These are phyloP conservation scores for Leguminivora glycinivorella DNA, from an alignment of 1,140 invertebrate genomes.

Conservation along the genomic window DNA sequence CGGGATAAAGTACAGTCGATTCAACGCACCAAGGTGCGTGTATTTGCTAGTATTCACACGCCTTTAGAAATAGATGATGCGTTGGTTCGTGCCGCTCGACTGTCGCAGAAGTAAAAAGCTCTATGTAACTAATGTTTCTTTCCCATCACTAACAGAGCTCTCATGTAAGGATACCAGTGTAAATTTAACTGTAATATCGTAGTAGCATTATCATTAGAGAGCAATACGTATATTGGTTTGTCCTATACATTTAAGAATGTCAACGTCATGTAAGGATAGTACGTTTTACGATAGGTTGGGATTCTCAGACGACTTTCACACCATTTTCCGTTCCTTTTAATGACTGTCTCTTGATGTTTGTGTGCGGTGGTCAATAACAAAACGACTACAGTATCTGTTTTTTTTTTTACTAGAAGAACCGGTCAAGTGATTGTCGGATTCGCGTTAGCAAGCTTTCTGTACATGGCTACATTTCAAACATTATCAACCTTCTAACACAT, in stretches of 20 bases:
- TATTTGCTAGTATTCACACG: constrained; percentile 10
- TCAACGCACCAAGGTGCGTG: constrained; percentile 26
- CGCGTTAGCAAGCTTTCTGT: no score
- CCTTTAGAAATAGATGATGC: constrained; percentile 27
- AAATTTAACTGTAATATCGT: neutral
- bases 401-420: no score
- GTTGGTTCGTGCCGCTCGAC: neutral
- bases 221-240: no score
- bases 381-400: no score
- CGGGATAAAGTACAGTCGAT: constrained; percentile 9
- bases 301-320: constrained; percentile 15
- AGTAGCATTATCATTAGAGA: neutral
- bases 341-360: constrained; percentile 18
- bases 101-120: neutral
- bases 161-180: neutral
- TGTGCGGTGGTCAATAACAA: neutral
- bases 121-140: neutral
- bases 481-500: no score
- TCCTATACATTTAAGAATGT: neutral
- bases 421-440: no score
- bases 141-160: neutral
- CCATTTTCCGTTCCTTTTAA: constrained; percentile 11
- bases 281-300: neutral
- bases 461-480: no score
- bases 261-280: neutral